A percentile compares a stretch with the other conserved stretches of the same genome.
Evolutionary conservation across 2,113 vertebrate genomes (phyloP).

Genomic region (human): GRCh38 chr6:147688001-147688500

Average conservation of each 20-base stretch:
- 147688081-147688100: neutral
- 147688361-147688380: neutral
- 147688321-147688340: neutral
- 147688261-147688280: neutral
- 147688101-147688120: neutral
- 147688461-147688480: neutral
- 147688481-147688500: neutral
- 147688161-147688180: neutral
- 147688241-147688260: too few relatives aligned
- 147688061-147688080: neutral
- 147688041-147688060: neutral
- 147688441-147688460: neutral
- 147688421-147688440: neutral
- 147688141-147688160: neutral
- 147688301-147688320: neutral
- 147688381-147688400: neutral
- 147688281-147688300: neutral
- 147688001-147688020: neutral
- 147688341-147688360: neutral
- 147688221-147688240: neutral
- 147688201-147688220: neutral
- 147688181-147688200: neutral
- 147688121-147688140: neutral
- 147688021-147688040: neutral
- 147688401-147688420: neutral